Evolutionary conservation across 2,113 vertebrate genomes (phyloP).

Genomic region (Perccottus glenii): DNA sequence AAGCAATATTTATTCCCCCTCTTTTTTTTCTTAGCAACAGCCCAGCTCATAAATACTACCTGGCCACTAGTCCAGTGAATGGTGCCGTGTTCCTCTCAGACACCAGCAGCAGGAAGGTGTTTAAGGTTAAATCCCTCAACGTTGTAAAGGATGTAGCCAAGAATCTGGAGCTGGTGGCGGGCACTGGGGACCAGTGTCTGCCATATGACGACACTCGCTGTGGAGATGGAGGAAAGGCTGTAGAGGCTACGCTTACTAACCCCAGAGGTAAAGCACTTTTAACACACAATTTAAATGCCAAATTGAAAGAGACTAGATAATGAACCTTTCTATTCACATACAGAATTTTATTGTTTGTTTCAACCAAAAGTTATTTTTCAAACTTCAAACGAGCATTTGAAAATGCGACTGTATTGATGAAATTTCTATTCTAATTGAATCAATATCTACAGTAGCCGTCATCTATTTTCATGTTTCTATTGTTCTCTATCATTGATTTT

Average conservation of each 20-base stretch:
- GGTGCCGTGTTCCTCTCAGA: slow-evolving; percentile 93
- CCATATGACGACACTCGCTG: slow-evolving; percentile 96
- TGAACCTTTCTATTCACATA: slow-evolving; percentile 40
- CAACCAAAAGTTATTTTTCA: neutral
- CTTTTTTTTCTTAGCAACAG: slow-evolving; percentile 84
- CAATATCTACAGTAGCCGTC: slow-evolving; percentile 40
- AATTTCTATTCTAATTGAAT: slow-evolving; percentile 47
- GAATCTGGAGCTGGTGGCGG: slow-evolving; percentile 92
- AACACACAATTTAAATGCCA: neutral
- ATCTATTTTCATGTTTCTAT: slow-evolving; percentile 62
- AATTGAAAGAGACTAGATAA: slow-evolving; percentile 29
- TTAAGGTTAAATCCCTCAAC: slow-evolving; percentile 89
- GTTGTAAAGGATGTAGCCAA: slow-evolving; percentile 92
- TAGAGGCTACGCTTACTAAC: slow-evolving; percentile 93
- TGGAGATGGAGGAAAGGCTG: slow-evolving; percentile 95
- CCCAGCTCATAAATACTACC: slow-evolving; percentile 96
- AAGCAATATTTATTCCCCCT: neutral
- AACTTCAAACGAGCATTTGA: too few species aligned
- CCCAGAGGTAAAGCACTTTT: slow-evolving; percentile 86
- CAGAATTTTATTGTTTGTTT: slow-evolving; percentile 24
- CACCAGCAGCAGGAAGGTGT: slow-evolving; percentile 94
- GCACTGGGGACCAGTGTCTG: slow-evolving; percentile 96
- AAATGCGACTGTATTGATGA: slow-evolving; percentile 33
- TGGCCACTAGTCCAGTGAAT: slow-evolving; percentile 90
- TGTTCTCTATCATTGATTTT: slow-evolving; percentile 52